Evolutionary conservation across 2,113 vertebrate genomes (phyloP).

Genomic region (Podilymbus podiceps): DNA sequence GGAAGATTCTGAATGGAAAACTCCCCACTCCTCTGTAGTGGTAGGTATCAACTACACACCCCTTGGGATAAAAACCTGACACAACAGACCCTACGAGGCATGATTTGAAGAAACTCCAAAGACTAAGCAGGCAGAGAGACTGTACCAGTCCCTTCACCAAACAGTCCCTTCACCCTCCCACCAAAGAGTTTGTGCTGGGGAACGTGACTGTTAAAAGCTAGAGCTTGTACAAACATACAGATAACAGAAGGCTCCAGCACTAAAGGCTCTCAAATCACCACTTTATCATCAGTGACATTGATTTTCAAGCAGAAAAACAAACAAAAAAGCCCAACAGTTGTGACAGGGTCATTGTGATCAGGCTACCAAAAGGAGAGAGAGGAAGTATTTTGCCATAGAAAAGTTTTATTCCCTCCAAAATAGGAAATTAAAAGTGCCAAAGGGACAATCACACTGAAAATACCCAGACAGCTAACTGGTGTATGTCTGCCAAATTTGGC

Average conservation of each 20-base stretch:
- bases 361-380: background rate
- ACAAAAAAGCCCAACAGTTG: background rate
- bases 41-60: background rate
- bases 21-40: background rate
- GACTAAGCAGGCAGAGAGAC: background rate
- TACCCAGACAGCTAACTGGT: background rate
- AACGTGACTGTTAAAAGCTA: background rate
- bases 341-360: background rate
- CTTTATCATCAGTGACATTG: background rate
- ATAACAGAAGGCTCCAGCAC: background rate
- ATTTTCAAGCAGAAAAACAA: background rate
- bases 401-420: background rate
- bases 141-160: background rate
- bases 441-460: background rate
- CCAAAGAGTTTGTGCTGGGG: background rate
- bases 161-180: background rate
- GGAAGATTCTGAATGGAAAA: fast-evolving
- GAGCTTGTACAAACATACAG: background rate
- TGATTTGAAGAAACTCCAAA: background rate
- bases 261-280: background rate
- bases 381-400: background rate
- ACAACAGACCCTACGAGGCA: background rate
- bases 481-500: background rate
- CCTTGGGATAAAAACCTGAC: background rate
- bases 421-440: background rate